Base-by-base conservation (phyloP, 2,888 invertebrate species). In the Autographa gamma region DNA sequence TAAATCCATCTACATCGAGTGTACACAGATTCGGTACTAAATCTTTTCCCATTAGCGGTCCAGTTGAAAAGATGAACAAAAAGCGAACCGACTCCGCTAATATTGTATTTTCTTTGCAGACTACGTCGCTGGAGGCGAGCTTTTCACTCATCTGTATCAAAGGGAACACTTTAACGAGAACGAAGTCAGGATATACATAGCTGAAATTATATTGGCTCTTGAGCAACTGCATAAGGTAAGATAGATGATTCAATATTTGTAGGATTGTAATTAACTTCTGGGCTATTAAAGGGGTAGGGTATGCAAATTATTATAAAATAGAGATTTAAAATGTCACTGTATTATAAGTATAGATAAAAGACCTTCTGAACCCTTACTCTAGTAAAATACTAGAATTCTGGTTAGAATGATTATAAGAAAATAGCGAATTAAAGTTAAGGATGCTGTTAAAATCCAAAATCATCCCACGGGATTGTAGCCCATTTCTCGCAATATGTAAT, bases 71-170 rank as follows among this genome's bases (percentile, higher is more conserved):
- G 19, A 19, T 54, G 54, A 19, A 19, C 19, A 54, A 54, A 54
- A 54, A 16, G 52, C n/a, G n/a, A 48, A 54, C 54, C 19, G 19
- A 54, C 19, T 52, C 18, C 25, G 19, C n/a, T 59, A 25, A 69
- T 18, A 56, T 52, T 7, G 0, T 2, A 13, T 65, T 8, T 74
- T 83, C 77, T 74, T 85, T 54, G 32, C 96, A 99, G 99, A 99
- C 96, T 99, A 99, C 95, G 99, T 99, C 69, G 98, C 98, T 86
- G 99, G 99, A 66, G 99, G 99, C 0, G 99, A 99, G 93, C 96
- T 99, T 79, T 99, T 99, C 95, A 99, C 99, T 4, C 99, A 99
- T 95, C 96, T 99, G 74, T 99, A 98, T 96, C 98, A 98, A 94
- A 96, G 98, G 85, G 99, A 99, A 90, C 97, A 98, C 88, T 99